Conservation (phyloP, 2,888 invertebrate genomes). For the Pyralis farinalis region DNA sequence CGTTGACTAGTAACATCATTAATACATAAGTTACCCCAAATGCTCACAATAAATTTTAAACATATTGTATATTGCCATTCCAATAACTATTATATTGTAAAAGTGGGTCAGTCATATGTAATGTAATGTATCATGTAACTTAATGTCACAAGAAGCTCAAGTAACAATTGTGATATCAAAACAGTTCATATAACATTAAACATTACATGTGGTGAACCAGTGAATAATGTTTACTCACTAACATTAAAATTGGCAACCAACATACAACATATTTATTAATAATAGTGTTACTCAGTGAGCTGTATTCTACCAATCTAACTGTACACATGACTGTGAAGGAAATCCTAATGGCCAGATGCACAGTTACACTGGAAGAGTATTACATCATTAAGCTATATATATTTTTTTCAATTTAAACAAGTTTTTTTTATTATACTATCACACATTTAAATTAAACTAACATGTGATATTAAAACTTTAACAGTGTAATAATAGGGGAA, state of each 20-base stretch:
- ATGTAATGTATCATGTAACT: too few species aligned
- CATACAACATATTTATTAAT: not conserved
- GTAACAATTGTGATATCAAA: too few species aligned
- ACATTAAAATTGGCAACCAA: not conserved
- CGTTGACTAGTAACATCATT: constrained; percentile 66
- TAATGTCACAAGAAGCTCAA: too few species aligned
- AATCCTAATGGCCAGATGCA: too few species aligned
- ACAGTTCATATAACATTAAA: too few species aligned
- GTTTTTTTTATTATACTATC: constrained; percentile 24
- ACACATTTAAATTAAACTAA: constrained; percentile 29
- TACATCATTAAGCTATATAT: constrained; percentile 6
- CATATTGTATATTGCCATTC: not conserved
- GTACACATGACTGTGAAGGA: too few species aligned
- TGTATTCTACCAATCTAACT: too few species aligned
- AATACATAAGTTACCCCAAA: constrained; percentile 34
- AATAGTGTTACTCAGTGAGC: not conserved
- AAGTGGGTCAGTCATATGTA: too few species aligned
- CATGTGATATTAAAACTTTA: constrained; percentile 24
- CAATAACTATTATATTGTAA: too few species aligned
- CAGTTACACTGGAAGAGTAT: too few species aligned
- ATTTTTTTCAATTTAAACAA: constrained; percentile 1
- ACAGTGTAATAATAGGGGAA: constrained; percentile 32
- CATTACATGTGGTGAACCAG: too few species aligned
- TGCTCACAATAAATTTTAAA: constrained; percentile 8
- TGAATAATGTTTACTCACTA: too few species aligned